Evolutionary conservation across 2,113 vertebrate species (phyloP).

Genomic region (Alligator sinensis): DNA sequence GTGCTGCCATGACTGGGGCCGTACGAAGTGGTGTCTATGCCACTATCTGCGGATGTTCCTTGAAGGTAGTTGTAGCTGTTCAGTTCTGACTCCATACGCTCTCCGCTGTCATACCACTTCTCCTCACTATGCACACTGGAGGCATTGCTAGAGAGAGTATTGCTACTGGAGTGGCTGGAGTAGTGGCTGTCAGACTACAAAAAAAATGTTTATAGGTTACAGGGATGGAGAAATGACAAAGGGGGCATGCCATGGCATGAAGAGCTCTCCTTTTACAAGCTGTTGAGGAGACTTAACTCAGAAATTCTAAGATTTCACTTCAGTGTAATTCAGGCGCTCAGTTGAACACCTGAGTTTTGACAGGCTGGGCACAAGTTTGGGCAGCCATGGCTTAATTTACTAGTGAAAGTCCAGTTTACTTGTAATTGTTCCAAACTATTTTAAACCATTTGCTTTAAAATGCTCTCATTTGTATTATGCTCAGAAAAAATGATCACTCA

Average conservation of each 20-base stretch:
- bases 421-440: not conserved
- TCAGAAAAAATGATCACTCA: not conserved
- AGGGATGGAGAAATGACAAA: not conserved
- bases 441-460: not conserved
- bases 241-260: not conserved
- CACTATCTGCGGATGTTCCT: slow-evolving; percentile 91
- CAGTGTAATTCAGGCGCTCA: not conserved
- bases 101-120: slow-evolving; percentile 93
- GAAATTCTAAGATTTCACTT: not conserved
- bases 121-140: slow-evolving; percentile 95
- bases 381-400: not conserved
- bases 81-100: slow-evolving; percentile 86
- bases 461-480: not conserved
- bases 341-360: not conserved
- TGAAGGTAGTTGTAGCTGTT: slow-evolving; percentile 92
- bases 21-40: slow-evolving; percentile 94
- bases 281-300: not conserved
- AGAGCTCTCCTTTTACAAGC: not conserved
- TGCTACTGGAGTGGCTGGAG: slow-evolving; percentile 97
- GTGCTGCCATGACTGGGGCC: slow-evolving; percentile 89
- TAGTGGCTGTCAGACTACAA: slow-evolving; percentile 90
- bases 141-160: slow-evolving; percentile 93
- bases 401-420: not conserved
- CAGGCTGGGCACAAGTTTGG: not conserved
- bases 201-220: not conserved